These are phyloP conservation scores for Drosophila maculinotata DNA, from an alignment of 2,888 invertebrate species.

Conservation along the genomic window DNA sequence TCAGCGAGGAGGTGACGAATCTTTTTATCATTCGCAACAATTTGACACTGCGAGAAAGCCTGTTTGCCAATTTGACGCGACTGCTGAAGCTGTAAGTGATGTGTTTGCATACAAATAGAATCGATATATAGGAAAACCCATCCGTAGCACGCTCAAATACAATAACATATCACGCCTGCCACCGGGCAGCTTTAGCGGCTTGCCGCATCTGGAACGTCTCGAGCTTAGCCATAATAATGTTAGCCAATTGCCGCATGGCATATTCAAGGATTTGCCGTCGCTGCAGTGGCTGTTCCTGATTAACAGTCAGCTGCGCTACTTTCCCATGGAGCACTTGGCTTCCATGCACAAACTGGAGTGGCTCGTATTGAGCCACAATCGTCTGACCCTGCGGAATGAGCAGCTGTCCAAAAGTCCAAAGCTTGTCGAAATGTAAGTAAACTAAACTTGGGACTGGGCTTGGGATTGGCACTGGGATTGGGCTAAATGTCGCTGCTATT, in stretches of 20 bases:
- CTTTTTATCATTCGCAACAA: constrained; percentile 82
- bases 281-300: constrained; percentile 86
- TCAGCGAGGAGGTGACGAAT: constrained; percentile 81
- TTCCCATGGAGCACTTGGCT: constrained; percentile 85
- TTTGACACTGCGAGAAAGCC: constrained; percentile 75
- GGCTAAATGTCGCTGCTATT: constrained; percentile 54
- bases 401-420: constrained; percentile 85
- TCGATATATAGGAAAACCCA: background rate
- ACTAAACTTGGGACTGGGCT: constrained; percentile 2
- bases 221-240: constrained; percentile 82
- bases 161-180: constrained; percentile 84
- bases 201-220: constrained; percentile 76
- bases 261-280: constrained; percentile 84
- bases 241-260: constrained; percentile 81
- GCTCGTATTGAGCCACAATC: constrained; percentile 86
- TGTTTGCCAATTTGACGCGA: constrained; percentile 71
- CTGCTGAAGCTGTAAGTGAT: constrained; percentile 78
- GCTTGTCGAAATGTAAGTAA: constrained; percentile 86
- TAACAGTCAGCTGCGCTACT: constrained; percentile 85
- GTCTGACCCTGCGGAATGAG: constrained; percentile 85
- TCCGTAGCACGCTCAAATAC: constrained; percentile 79
- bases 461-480: background rate
- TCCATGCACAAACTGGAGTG: constrained; percentile 84
- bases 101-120: background rate
- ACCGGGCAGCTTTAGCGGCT: constrained; percentile 74